Base-by-base conservation (phyloP, 2,113 vertebrate species). In the Neotoma lepida region DNA sequence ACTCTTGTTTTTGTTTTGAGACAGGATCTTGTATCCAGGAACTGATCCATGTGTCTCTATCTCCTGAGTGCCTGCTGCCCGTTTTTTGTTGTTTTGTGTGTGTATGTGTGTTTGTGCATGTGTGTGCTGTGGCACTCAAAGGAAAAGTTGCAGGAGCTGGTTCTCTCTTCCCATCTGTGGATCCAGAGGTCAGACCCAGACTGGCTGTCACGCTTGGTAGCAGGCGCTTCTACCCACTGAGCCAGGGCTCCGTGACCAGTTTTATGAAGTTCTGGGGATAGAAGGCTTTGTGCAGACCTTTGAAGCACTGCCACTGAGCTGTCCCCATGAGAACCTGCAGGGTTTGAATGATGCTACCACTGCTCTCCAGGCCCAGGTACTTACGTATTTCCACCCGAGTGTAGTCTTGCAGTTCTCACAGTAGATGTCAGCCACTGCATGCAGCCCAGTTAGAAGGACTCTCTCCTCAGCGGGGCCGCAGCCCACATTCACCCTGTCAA, bases 401-500 rank as follows among this genome's bases (percentile, higher is more conserved):
- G 99, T 99, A 97, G 99, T 99, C 99, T 99, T 99, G 98, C 99
- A 99, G 98, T 99, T 99, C 98, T 99, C 99, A 98, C 99, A 99
- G 99, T 99, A 99, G 98, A 99, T 99, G 97, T 99, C 99, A 17
- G 99, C 99, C 93, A 99, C 99, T 9, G 99, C 99, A 10, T 99
- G 99, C 97, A 99, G 98, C 98, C 99, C 99, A 9, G 99, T 99
- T 97, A 99, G 99, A 93, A 99, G 99, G 84, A 99, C 99, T 96
- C 99, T 98, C 98, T 99, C 99, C 98, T 99, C 99, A 0, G 99
- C 99, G 41, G 99, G 99, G 92, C 99, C 99, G 44, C 99, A 99
- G 98, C 99, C 99, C 96, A 99, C 99, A 64, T 99, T 99, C 97
- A 99, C 99, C 98, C 99, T 99, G 98, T 0, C 8, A 89, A 71